Evolutionary conservation across 23 tunicate species (phyloP), one percentile per base, ranked within the genome.

Genomic region (Halocynthia aurantium): DNA sequence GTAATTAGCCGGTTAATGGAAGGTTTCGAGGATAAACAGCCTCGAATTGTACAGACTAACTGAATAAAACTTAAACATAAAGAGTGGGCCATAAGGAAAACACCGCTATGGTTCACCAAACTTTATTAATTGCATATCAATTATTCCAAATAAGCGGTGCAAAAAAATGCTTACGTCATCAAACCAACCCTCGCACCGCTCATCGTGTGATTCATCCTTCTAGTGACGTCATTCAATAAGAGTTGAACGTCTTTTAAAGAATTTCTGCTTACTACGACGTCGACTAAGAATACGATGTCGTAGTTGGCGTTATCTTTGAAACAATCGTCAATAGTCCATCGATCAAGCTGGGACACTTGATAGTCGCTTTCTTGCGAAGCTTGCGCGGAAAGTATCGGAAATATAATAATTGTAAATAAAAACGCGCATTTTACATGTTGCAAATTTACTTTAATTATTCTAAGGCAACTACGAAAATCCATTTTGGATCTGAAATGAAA

Each of bases 291-390:
- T 21, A 64, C 55, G 13, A 74, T 50, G 78, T 74, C 78, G 56
- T 74, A 74, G 6, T 74, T 54, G 31, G 64, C 22, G 13, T 74
- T 53, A 8, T 74, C 56, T 53, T 50, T 44, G 56, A 74, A 74
- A 74, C 78, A 74, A 22, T 22, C 31, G 56, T 74, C 78, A 15
- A 74, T 53, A n/a, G n/a, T 74, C 78, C 78, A 74, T 56, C 78
- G 44, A 31, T 31, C 2, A 4, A 31, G 44, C 44, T 49, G 13
- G 15, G 40, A 11, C 76, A 1, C 76, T 9, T 20, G n/a, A 13
- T 2, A 4, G 4, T 17, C 56, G 56, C 11, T 55, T 6, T 2
- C 13, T 44, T 10, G 55, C 51, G 76, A 72, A 68, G 19, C 12
- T 15, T 2, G 19, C 72, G 17, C n/a, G 64, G 15, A 58, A 58